Evolutionary conservation across 2,113 vertebrate genomes (phyloP), one percentile per base, ranked within the genome.

Genomic region (Sylvia atricapilla): DNA sequence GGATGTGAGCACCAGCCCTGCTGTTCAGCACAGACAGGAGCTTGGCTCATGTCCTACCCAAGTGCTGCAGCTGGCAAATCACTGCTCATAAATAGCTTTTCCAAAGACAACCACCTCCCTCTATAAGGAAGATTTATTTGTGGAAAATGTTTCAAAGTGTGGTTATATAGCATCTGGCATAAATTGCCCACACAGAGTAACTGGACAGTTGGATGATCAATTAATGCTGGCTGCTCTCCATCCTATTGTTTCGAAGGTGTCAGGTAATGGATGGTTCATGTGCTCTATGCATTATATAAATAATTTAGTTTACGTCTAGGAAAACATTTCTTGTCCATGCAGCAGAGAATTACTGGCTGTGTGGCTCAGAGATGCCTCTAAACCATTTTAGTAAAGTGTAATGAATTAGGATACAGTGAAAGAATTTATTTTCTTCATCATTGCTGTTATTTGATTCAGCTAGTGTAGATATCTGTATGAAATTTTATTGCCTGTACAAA

Each of bases 171-270:
- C 53, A 89, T 80, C 76, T 95, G 90, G 83, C 92, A 94, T 89
- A 92, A 97, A 95, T 86, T 93, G 72, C 83, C 63, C n/a, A 37
- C 60, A 41, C 28, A 24, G 60, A 84, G 56, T 67, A 81, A 90
- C 52, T 37, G 83, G 93, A 67, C 86, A 92, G 72, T 72, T 60
- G 83, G 83, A 60, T 92, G 85, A 90, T 96, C 83, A 84, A 43
- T 97, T 96, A 90, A 75, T 49, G 49, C 53, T 94, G 94, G 85
- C 88, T 90, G 46, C 60, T 86, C 76, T 93, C 88, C 85, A 79
- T 56, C 44, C 79, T 75, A 67, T 96, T 95, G 73, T 97, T 96
- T 81, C 2, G 4, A 78, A 81, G 44, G 76, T 78, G 87, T 66
- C 80, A 84, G 68, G 44, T 77, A 95, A 90, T 88, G 74, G 85